A percentile compares a stretch with the other conserved stretches of the same genome.
Evolutionary conservation across 2,113 vertebrate genomes (phyloP).

Genomic region (Amphiprion percula): DNA sequence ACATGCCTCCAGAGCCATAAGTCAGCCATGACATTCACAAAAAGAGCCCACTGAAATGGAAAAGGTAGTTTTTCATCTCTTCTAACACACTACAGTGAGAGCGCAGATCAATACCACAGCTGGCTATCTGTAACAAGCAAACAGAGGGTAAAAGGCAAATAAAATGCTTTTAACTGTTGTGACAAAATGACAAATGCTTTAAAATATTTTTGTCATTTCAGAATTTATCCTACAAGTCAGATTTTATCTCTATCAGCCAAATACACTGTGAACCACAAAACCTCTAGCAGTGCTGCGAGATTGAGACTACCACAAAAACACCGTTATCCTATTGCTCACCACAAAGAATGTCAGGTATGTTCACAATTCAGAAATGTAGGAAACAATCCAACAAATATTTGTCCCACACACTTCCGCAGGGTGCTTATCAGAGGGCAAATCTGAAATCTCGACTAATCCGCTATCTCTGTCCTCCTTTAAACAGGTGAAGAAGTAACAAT

Average conservation of each 20-base stretch:
- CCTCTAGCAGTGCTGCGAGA: not conserved
- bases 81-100: not conserved
- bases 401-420: slow-evolving; percentile 22
- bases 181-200: not conserved
- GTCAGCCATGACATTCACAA: slow-evolving; percentile 17
- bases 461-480: not conserved
- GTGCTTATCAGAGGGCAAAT: slow-evolving; percentile 29
- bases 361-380: slow-evolving; percentile 31
- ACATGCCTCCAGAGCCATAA: slow-evolving; percentile 1
- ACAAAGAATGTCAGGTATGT: slow-evolving; percentile 63
- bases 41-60: not conserved
- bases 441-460: slow-evolving; percentile 16
- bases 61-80: not conserved
- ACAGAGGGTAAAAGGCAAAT: slow-evolving; percentile 6
- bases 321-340: slow-evolving; percentile 40
- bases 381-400: slow-evolving; percentile 63
- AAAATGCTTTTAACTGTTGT: slow-evolving; percentile 15
- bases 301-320: slow-evolving; percentile 37
- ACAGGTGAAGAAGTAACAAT: slow-evolving; percentile 56
- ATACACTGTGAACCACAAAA: slow-evolving; percentile 1
- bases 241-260: not conserved
- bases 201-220: slow-evolving; percentile 9
- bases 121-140: not conserved
- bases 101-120: not conserved
- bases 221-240: not conserved